phyloP scores from a whole-genome alignment of 2,888 invertebrate species.

The Philopedon plagiatum region DNA sequence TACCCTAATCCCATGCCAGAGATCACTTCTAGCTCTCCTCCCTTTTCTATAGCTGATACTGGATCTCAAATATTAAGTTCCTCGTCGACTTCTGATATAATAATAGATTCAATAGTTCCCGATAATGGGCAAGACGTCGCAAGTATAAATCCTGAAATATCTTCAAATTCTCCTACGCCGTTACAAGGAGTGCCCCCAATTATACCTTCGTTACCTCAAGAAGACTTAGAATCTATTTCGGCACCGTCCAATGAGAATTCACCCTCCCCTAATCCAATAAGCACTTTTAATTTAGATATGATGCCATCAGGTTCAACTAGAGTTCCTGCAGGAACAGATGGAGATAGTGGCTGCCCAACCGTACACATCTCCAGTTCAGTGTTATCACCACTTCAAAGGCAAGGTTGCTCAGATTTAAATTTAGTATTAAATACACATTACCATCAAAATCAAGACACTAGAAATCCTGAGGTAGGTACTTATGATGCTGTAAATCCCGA shows the following conservation, averaged over 20 bases:
- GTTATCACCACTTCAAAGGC: constrained; percentile 71
- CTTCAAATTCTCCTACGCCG: constrained; percentile 39
- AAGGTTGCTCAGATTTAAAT: constrained; percentile 79
- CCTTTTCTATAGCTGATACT: constrained; percentile 57
- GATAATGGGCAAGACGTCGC: constrained; percentile 3
- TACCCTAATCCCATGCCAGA: constrained; percentile 62
- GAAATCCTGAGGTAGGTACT: constrained; percentile 57
- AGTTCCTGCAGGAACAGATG: constrained; percentile 35
- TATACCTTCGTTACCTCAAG: constrained; percentile 28
- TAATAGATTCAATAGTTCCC: constrained; percentile 27
- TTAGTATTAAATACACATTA: constrained; percentile 80
- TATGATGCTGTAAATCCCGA: constrained; percentile 55
- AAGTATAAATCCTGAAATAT: constrained; percentile 41
- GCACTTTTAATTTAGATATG: constrained; percentile 62
- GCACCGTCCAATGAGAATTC: constrained; percentile 35
- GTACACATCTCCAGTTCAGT: constrained; percentile 73
- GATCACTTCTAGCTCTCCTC: constrained; percentile 64
- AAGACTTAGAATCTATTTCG: constrained; percentile 45
- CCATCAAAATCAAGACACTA: constrained; percentile 68
- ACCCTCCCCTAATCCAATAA: constrained; percentile 55
- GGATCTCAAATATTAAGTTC: constrained; percentile 32
- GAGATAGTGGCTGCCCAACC: constrained; percentile 69
- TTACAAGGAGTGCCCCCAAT: constrained; percentile 47
- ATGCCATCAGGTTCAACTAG: constrained; percentile 54
- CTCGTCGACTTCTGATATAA: constrained; percentile 30